These are phyloP conservation scores for Heliocidaris erythrogramma DNA, from an alignment of 35 echinoderm and acorn worm species.

Conservation along the genomic window DNA sequence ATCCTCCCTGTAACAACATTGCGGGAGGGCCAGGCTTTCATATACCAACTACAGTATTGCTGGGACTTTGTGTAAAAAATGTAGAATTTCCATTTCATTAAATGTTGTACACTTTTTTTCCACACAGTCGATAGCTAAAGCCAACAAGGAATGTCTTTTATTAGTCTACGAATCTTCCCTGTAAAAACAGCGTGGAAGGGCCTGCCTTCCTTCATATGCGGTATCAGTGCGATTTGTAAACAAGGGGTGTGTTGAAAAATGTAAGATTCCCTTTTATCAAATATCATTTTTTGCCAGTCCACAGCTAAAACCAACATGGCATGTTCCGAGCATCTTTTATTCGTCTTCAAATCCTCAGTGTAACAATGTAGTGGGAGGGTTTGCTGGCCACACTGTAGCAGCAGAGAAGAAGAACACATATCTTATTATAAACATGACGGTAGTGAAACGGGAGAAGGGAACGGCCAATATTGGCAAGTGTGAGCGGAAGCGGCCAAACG, in stretches of 20 bases:
- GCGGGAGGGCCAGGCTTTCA: too few species aligned
- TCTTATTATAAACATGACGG: slow-evolving; percentile 11
- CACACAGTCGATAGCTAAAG: background rate
- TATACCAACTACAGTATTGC: too few species aligned
- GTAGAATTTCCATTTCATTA: background rate
- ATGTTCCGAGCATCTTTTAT: background rate
- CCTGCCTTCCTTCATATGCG: too few species aligned
- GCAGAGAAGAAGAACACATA: background rate
- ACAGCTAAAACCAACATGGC: background rate
- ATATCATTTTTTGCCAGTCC: background rate
- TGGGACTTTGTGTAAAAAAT: too few species aligned
- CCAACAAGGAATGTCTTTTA: background rate
- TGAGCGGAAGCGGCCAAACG: background rate
- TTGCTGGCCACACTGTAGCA: background rate
- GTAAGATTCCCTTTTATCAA: background rate
- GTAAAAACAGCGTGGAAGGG: background rate
- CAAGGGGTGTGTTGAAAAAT: too few species aligned
- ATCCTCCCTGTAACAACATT: too few species aligned
- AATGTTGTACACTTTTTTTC: background rate
- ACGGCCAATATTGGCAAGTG: slow-evolving; percentile 18
- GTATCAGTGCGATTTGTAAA: too few species aligned
- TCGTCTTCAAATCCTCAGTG: background rate
- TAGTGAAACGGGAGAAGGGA: background rate
- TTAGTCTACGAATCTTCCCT: background rate
- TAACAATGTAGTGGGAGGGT: background rate